These are phyloP conservation scores for Lota lota DNA, from an alignment of 2,113 vertebrate genomes.

Conservation along the genomic window DNA sequence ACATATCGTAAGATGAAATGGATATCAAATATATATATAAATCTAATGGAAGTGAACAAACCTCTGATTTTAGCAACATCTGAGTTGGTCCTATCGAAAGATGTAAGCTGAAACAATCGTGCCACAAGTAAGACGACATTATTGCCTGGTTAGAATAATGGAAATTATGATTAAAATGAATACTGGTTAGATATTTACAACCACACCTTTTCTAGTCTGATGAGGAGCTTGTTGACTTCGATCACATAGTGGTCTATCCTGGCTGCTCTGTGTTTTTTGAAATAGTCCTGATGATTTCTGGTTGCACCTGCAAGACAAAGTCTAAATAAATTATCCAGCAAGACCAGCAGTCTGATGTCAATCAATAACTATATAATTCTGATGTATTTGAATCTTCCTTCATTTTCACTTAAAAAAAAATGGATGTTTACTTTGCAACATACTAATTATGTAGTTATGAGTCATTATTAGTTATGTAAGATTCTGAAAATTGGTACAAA, in stretches of 20 bases:
- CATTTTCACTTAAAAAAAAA: neutral
- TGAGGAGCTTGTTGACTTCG: constrained; percentile 97
- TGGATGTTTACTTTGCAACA: neutral
- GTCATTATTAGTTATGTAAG: neutral
- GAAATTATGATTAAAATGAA: neutral
- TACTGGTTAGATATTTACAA: neutral
- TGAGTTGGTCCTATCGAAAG: constrained; percentile 87
- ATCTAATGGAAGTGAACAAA: constrained; percentile 50
- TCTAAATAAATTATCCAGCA: constrained; percentile 3
- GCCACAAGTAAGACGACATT: constrained; percentile 10
- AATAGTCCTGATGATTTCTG: constrained; percentile 86
- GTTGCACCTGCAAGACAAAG: constrained; percentile 72
- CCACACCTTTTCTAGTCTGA: constrained; percentile 94
- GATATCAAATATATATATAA: neutral
- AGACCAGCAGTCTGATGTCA: neutral
- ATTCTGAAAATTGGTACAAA: neutral
- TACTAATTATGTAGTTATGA: too few species aligned
- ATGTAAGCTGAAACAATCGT: constrained; percentile 80
- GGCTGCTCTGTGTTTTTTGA: constrained; percentile 92
- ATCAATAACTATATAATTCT: neutral
- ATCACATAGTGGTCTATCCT: constrained; percentile 97
- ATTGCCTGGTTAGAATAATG: neutral
- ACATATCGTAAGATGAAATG: neutral
- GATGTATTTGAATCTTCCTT: neutral
- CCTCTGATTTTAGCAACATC: constrained; percentile 94